Base-by-base conservation (phyloP, 2,797 vertebrate species). In the Eulemur rubriventer region DNA sequence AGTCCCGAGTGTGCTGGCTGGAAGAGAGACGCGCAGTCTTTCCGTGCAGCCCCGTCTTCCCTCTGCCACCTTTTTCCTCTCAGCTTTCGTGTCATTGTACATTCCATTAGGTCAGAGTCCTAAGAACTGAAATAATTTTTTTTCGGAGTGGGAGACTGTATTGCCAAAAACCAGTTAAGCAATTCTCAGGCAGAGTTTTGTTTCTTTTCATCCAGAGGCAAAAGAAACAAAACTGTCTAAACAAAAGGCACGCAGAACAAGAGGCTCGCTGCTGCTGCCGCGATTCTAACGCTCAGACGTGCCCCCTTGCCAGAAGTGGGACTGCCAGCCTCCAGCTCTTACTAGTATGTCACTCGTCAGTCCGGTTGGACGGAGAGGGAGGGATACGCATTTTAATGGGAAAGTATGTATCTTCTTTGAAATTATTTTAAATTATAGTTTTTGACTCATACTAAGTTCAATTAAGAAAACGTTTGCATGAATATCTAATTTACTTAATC, bases 161-260 rank as follows among this genome's bases (percentile, higher is more conserved):
- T 28, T 76, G 72, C 91, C 94, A 86, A 92, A 88, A 82, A 5
- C 41, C 41, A 96, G n/a, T 59, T 91, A 89, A 97, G 50, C 59
- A 69, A 48, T 76, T 83, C 57, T 88, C 55, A 96, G 69, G 57
- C 13, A 61, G 20, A 78, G 1, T 87, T 94, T 92, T 75, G 13
- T 89, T 96, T 95, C 61, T 93, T 89, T 92, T 96, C 5, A 75
- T 69, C 92, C 65, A n/a, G 28, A 91, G 43, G 3, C 65, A 55
- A 92, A 88, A 97, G 50, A 79, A 96, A 87, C 24, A 75, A 55
- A 67, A 89, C 73, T 46, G 16, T 73, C 52, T 82, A 91, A 95
- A 87, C 57, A 89, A 89, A 95, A 95, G 78, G 69, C n/a, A 55
- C 87, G 28, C 79, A 95, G 81, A 91, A 35, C 41, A 80, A 72